Evolutionary conservation across 2,888 invertebrate species (phyloP).

Genomic region (Pomacea canaliculata): DNA sequence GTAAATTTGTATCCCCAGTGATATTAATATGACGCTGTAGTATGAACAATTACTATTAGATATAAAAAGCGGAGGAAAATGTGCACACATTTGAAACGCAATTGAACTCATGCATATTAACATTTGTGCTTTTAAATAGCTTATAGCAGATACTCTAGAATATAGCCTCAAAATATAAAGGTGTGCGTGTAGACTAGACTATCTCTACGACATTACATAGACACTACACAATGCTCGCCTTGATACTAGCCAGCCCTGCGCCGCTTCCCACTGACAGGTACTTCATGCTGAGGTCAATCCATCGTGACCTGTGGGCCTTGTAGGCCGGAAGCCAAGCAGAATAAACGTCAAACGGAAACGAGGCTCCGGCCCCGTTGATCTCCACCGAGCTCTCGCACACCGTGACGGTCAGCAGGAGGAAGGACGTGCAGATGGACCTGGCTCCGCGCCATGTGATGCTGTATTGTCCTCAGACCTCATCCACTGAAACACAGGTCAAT

Average conservation of each 20-base stretch:
- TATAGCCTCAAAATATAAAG: no score
- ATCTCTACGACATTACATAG: no score
- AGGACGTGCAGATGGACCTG: not conserved
- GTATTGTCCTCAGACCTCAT: not conserved
- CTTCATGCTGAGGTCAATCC: conserved; percentile 26
- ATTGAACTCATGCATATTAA: no score
- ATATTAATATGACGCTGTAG: no score
- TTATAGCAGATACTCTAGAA: no score
- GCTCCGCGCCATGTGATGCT: not conserved
- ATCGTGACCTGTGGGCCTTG: conserved; percentile 25
- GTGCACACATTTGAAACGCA: no score
- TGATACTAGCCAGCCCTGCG: conserved; percentile 5
- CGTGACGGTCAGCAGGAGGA: not conserved
- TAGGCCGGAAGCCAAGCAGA: conserved; percentile 37
- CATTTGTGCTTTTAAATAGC: no score
- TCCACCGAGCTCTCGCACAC: conserved; percentile 12
- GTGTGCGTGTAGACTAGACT: no score
- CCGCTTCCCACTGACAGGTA: conserved; percentile 38
- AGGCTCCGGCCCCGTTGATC: conserved; percentile 41
- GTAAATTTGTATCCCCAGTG: no score
- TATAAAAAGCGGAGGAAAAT: no score
- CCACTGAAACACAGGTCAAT: not conserved
- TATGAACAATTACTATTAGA: no score
- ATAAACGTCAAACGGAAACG: conserved; percentile 42
- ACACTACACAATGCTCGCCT: not conserved